A percentile compares a stretch with the other conserved stretches of the same genome.
These are phyloP conservation scores for Tholera decimalis DNA, from an alignment of 2,888 invertebrate genomes.

Conservation along the genomic window DNA sequence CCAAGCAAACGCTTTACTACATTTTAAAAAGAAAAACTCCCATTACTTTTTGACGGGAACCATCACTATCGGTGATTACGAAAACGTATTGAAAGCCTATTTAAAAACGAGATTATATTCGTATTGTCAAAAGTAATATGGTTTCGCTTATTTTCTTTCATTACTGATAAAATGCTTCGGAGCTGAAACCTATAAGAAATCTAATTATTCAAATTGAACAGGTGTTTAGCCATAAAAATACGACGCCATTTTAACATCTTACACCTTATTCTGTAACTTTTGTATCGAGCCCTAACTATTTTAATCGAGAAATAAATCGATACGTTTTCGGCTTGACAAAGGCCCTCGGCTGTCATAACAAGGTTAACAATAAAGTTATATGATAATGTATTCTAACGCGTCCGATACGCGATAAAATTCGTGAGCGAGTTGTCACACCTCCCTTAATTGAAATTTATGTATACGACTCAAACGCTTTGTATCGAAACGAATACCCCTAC, in stretches of 20 bases:
- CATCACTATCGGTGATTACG: conserved; percentile 44
- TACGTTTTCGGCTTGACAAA: conserved; percentile 63
- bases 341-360: conserved; percentile 75
- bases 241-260: conserved; percentile 46
- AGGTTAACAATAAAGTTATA: conserved; percentile 81
- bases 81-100: conserved; percentile 47
- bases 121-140: conserved; percentile 42
- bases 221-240: conserved; percentile 33
- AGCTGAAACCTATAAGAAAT: conserved; percentile 48
- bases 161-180: conserved; percentile 49
- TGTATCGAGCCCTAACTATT: conserved; percentile 44
- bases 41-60: conserved; percentile 49
- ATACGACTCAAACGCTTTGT: conserved; percentile 75
- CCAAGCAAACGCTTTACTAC: conserved; percentile 50
- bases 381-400: conserved; percentile 77
- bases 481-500: conserved; percentile 63
- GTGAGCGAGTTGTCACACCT: conserved; percentile 83
- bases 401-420: conserved; percentile 76
- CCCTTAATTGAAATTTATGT: conserved; percentile 89
- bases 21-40: conserved; percentile 42
- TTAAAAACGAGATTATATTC: conserved; percentile 43
- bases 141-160: conserved; percentile 52
- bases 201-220: conserved; percentile 55
- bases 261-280: conserved; percentile 41
- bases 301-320: conserved; percentile 53